phyloP scores from a whole-genome alignment of 1,140 invertebrate genomes.

The Sitobion miscanthi region DNA sequence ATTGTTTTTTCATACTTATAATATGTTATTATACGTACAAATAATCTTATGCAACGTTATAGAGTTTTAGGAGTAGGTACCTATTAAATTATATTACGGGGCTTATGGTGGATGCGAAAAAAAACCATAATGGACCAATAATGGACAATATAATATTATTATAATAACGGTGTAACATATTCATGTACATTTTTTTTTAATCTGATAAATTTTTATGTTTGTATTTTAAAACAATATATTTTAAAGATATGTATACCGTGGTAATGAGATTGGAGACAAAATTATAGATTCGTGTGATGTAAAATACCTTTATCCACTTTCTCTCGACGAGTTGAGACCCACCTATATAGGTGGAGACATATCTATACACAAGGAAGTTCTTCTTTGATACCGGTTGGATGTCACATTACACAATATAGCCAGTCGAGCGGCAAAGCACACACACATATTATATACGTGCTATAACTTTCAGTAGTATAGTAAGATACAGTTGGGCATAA shows the following conservation, averaged over 20 bases:
- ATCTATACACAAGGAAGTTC: slow-evolving; percentile 31
- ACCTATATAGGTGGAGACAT: slow-evolving; percentile 32
- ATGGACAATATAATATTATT: background rate
- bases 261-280: slow-evolving; percentile 51
- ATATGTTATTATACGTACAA: background rate
- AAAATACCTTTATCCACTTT: slow-evolving; percentile 26
- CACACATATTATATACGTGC: background rate
- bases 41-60: slow-evolving; percentile 20
- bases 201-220: background rate
- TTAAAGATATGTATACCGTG: background rate
- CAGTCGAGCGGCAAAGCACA: slow-evolving; percentile 15
- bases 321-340: slow-evolving; percentile 29
- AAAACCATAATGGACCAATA: background rate
- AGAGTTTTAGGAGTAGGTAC: background rate
- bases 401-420: slow-evolving; percentile 36
- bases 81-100: slow-evolving; percentile 4
- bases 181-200: background rate
- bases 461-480: background rate
- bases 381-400: slow-evolving; percentile 30
- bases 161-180: background rate
- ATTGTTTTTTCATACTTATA: background rate
- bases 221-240: background rate
- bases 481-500: background rate
- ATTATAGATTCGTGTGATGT: slow-evolving; percentile 33
- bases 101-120: background rate